Conservation (phyloP, 1,140 invertebrate species). For the Diprion similis region DNA sequence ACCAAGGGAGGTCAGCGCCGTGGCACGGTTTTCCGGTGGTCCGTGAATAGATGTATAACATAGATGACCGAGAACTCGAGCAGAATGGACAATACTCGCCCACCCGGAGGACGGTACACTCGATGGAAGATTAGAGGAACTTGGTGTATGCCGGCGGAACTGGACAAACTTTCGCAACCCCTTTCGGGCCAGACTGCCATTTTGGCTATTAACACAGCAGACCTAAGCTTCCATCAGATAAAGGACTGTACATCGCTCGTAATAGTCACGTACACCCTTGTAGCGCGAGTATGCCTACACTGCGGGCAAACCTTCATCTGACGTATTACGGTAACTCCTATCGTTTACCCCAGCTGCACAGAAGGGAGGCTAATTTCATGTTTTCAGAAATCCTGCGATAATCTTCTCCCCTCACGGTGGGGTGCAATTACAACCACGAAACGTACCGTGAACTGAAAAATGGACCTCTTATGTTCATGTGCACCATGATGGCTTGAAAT, state of each 20-base stretch:
- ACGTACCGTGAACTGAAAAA: neutral
- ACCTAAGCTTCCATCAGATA: neutral
- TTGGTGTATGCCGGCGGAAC: neutral
- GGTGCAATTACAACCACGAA: neutral
- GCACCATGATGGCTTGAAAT: too few relatives aligned
- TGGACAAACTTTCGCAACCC: neutral
- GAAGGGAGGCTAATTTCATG: neutral
- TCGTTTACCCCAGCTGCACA: neutral
- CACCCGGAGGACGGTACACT: neutral
- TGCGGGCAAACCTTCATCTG: slow-evolving; percentile 2
- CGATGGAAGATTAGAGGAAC: slow-evolving; percentile 1
- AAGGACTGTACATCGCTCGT: neutral
- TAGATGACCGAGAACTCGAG: too few relatives aligned
- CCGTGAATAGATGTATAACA: too few relatives aligned
- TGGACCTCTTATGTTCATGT: too few relatives aligned
- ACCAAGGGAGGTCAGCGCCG: too few relatives aligned
- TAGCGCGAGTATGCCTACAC: neutral
- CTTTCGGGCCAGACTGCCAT: neutral
- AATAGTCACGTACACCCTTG: neutral
- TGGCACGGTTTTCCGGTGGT: too few relatives aligned
- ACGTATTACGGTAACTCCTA: neutral
- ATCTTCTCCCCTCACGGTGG: neutral
- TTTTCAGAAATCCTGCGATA: neutral
- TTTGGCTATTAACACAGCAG: slow-evolving; percentile 1
- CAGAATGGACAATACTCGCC: too few relatives aligned